Conservation (phyloP, 1,140 invertebrate genomes). For the Centruroides sculpturatus region DNA sequence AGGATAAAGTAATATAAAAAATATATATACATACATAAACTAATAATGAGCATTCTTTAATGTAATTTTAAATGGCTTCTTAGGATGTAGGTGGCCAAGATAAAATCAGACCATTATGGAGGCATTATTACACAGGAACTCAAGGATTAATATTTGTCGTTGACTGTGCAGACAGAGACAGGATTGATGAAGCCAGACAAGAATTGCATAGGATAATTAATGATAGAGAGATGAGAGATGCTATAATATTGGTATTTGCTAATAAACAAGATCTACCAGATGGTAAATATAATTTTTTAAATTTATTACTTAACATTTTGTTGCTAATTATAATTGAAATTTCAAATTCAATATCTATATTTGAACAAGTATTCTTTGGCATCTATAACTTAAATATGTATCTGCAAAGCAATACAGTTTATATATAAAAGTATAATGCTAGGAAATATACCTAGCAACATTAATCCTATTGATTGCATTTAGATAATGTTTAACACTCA, state of each 20-base stretch:
- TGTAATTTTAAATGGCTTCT: background rate
- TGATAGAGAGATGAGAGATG: constrained; percentile 98
- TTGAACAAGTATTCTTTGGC: too few species aligned
- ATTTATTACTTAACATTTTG: background rate
- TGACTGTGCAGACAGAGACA: constrained; percentile 51
- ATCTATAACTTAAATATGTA: too few species aligned
- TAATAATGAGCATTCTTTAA: too few species aligned
- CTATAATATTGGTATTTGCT: constrained; percentile 98
- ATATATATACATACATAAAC: too few species aligned
- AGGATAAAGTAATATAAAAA: too few species aligned
- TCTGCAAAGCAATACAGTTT: too few species aligned
- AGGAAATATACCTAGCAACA: too few species aligned
- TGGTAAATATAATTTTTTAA: constrained; percentile 40
- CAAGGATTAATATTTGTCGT: constrained; percentile 47
- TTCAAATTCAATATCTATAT: background rate
- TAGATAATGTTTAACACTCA: too few species aligned
- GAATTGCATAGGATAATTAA: constrained; percentile 98
- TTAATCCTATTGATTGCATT: too few species aligned
- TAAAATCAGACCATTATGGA: constrained; percentile 97
- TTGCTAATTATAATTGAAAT: background rate
- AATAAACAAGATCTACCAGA: constrained; percentile 90
- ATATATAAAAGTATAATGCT: too few species aligned
- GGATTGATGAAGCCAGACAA: constrained; percentile 87
- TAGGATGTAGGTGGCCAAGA: constrained; percentile 98
- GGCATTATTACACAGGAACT: constrained; percentile 91